Base-by-base conservation (phyloP, 2,797 vertebrate species). In the Coregonus sp. region DNA sequence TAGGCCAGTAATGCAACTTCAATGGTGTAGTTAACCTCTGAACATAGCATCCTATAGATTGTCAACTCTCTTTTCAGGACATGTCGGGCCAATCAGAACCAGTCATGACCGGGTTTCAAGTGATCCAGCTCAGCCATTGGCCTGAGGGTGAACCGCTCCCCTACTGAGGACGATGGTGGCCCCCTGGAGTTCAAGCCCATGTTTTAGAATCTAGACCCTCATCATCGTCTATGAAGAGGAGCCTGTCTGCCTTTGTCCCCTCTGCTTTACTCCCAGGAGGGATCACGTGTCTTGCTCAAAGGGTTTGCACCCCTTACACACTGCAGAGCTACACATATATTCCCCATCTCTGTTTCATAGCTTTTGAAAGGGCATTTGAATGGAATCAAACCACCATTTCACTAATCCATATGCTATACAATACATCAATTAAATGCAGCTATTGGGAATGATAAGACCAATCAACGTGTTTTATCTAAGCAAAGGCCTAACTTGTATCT, bases 1-100 rank as follows among this genome's bases (percentile, higher is more conserved):
- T 12, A 54, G 69, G 35, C 16, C 20, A 12, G 5, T 5, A 29
- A 83, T 20, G 78, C 74, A 75, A 76, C 81, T 84, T 66, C 88
- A 90, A 91, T 85, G 29, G 89, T 37, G 77, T 81, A 85, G 87
- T 91, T 89, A 90, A 91, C 89, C 91, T 91, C 90, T 91, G 90
- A 90, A 84, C 78, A 72, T 80, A 81, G 85, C 72, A 15, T 59
- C 79, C 72, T 78, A 80, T 83, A 86, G 86, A 83, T 14, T 72
- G 86, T 79, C 82, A 51, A 75, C 80, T 78, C 51, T 80, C 87
- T 88, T 74, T 80, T 82, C 87, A 81, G 80, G 69, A 86, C 81
- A 65, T 20, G 51, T 83, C 81, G 75, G 52, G 75, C 78, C 73
- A 18, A 51, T 77, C n/a, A 82, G 83, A 80, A 79, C 87, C 80